phyloP scores from a whole-genome alignment of 2,888 invertebrate species.

The Plebejus anna region DNA sequence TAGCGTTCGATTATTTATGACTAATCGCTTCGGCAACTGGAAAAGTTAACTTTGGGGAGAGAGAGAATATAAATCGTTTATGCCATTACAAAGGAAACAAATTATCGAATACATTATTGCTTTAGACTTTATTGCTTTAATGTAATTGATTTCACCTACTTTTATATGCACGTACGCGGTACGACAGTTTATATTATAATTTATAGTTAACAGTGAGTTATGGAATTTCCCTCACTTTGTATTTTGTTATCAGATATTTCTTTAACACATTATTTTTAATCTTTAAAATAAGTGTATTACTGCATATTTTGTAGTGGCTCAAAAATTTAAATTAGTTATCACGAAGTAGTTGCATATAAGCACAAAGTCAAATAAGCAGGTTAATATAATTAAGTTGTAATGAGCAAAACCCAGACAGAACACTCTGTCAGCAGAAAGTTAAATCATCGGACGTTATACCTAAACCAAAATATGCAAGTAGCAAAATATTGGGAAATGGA shows the following conservation, averaged over 20 bases:
- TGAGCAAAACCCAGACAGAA: background rate
- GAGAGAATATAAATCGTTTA: slow-evolving; percentile 37
- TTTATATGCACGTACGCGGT: background rate
- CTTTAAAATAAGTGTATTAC: too few species aligned
- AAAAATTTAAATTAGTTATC: background rate
- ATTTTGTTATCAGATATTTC: background rate
- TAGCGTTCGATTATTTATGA: slow-evolving; percentile 69
- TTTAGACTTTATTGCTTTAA: slow-evolving; percentile 7
- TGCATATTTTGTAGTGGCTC: too few species aligned
- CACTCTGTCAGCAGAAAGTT: background rate
- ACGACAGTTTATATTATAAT: background rate
- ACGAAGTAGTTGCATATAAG: background rate
- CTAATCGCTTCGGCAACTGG: slow-evolving; percentile 62
- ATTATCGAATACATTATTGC: slow-evolving; percentile 8
- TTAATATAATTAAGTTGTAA: background rate
- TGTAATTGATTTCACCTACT: background rate
- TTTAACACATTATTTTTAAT: background rate
- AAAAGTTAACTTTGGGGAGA: slow-evolving; percentile 50
- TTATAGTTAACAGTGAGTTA: background rate
- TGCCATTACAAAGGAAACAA: slow-evolving; percentile 20
- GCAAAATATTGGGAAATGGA: background rate
- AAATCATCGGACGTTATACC: background rate
- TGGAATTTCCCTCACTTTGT: background rate
- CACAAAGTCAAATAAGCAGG: background rate
- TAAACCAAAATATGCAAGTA: background rate